These are phyloP conservation scores for Druon quercuslanigerum DNA, from an alignment of 1,140 invertebrate genomes.

Conservation along the genomic window DNA sequence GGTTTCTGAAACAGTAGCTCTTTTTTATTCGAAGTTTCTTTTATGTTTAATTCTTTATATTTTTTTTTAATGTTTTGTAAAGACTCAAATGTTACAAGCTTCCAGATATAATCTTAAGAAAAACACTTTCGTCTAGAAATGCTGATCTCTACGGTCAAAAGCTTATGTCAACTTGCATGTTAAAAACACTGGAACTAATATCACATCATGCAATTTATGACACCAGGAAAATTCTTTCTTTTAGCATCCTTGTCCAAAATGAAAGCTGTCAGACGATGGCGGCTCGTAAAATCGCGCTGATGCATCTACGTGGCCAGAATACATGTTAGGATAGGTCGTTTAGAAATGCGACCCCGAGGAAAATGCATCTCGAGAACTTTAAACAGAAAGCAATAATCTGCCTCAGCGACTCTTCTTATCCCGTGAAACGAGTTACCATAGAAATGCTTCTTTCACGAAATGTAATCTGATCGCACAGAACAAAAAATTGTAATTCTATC, in stretches of 20 bases:
- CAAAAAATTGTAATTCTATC: background rate
- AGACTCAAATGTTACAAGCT: no score
- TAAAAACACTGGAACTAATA: slow-evolving; percentile 35
- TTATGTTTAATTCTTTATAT: no score
- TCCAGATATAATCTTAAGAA: no score
- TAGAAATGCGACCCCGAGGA: background rate
- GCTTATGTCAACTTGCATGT: slow-evolving; percentile 34
- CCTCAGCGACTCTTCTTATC: background rate
- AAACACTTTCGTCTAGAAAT: background rate
- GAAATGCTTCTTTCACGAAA: slow-evolving; percentile 4
- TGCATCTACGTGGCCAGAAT: slow-evolving; percentile 47
- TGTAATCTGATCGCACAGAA: background rate
- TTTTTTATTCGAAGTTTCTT: no score
- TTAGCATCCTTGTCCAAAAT: slow-evolving; percentile 46
- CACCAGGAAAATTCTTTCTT: slow-evolving; percentile 40
- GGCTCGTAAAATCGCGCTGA: slow-evolving; percentile 50
- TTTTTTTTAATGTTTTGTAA: no score
- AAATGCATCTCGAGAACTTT: slow-evolving; percentile 18
- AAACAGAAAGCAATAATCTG: slow-evolving; percentile 25
- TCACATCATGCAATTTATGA: slow-evolving; percentile 47
- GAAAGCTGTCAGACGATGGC: slow-evolving; percentile 50
- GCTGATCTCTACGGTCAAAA: background rate
- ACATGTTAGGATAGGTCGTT: slow-evolving; percentile 28
- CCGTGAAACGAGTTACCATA: slow-evolving; percentile 15
- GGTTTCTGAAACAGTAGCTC: no score